phyloP scores from a whole-genome alignment of 2,888 invertebrate species.

The Cheilosia pagana region DNA sequence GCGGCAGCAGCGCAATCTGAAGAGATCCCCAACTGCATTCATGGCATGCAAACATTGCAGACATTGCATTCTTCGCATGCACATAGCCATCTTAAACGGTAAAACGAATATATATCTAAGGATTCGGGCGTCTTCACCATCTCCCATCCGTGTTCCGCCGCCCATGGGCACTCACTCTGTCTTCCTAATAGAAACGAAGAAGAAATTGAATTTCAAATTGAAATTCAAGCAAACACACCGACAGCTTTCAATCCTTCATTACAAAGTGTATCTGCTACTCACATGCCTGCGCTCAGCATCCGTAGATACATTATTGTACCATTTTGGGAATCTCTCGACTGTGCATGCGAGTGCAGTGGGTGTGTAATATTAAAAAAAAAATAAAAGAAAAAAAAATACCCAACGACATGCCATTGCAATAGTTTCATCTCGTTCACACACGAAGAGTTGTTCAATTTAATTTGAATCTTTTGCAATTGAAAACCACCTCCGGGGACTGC shows the following conservation, averaged over 20 bases:
- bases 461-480: constrained; percentile 42
- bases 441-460: constrained; percentile 50
- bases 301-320: constrained; percentile 32
- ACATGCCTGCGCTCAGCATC: constrained; percentile 26
- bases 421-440: constrained; percentile 34
- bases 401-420: constrained; percentile 40
- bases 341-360: constrained; percentile 11
- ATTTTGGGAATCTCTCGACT: neutral
- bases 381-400: no score
- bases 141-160: neutral
- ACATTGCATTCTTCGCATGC: constrained; percentile 41
- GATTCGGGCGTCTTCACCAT: constrained; percentile 39
- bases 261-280: constrained; percentile 65
- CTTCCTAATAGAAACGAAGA: constrained; percentile 62
- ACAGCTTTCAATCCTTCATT: constrained; percentile 75
- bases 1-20: constrained; percentile 27
- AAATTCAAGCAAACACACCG: constrained; percentile 75
- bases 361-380: constrained; percentile 62
- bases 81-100: constrained; percentile 20
- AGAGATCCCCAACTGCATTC: constrained; percentile 38
- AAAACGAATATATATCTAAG: constrained; percentile 60
- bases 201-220: constrained; percentile 75
- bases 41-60: constrained; percentile 35
- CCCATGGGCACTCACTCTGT: constrained; percentile 22
- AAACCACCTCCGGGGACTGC: neutral